Percentiles rank a stretch among this genome's conserved stretches.
Conservation (phyloP, 2,113 vertebrate species). For the Corythaixoides concolor region DNA sequence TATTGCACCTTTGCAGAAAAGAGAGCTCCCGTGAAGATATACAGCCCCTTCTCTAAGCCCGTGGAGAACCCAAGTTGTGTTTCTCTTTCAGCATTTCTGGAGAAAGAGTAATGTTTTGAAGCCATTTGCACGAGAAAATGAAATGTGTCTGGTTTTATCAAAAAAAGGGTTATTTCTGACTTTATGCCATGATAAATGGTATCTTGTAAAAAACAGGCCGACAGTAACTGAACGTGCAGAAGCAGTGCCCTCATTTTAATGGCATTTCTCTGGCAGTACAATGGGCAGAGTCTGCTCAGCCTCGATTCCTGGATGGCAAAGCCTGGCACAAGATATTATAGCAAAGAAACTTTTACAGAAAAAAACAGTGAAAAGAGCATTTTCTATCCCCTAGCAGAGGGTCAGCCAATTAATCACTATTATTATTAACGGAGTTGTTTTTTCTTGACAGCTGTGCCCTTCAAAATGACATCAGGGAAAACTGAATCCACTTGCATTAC, state of each 20-base stretch:
- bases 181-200: background rate
- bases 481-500: background rate
- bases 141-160: background rate
- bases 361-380: background rate
- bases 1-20: background rate
- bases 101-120: background rate
- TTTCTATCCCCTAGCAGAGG: background rate
- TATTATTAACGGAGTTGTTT: background rate
- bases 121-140: background rate
- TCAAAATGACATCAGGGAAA: slow-evolving; percentile 5
- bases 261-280: background rate
- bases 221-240: background rate
- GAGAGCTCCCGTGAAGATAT: background rate
- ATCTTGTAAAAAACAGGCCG: background rate
- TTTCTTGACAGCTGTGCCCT: slow-evolving; percentile 11
- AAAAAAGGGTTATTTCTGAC: background rate
- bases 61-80: background rate
- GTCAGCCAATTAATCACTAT: slow-evolving; percentile 1
- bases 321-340: background rate
- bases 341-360: background rate
- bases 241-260: background rate
- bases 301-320: background rate
- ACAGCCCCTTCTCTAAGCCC: background rate
- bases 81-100: background rate
- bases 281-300: background rate